These are phyloP conservation scores for Campoletis raptor DNA, from an alignment of 2,888 invertebrate genomes.

Conservation along the genomic window DNA sequence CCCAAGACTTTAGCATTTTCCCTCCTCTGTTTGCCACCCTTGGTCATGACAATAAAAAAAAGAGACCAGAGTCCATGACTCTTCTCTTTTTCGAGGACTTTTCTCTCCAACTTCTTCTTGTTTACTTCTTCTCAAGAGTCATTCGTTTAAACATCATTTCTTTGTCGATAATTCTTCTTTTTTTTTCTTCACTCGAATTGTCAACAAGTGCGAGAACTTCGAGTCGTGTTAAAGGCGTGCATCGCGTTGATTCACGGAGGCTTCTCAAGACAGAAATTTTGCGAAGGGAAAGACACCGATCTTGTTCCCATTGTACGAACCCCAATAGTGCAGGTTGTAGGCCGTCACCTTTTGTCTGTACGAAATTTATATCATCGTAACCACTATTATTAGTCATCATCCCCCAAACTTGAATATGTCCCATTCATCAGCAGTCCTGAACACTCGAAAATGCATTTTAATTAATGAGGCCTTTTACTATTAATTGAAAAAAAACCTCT, in stretches of 20 bases:
- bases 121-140: constrained; percentile 67
- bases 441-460: neutral
- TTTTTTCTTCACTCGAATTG: constrained; percentile 10
- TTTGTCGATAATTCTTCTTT: neutral
- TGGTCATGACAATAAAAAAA: constrained; percentile 2
- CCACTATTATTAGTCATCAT: neutral
- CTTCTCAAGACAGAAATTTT: constrained; percentile 73
- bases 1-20: constrained; percentile 37
- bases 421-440: neutral
- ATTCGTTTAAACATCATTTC: constrained; percentile 34
- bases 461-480: neutral
- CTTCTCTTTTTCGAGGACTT: constrained; percentile 50
- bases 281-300: constrained; percentile 68
- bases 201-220: neutral
- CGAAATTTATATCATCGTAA: neutral
- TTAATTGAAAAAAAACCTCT: neutral
- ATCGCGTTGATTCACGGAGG: constrained; percentile 46
- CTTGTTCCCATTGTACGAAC: constrained; percentile 69
- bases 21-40: constrained; percentile 14
- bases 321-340: constrained; percentile 55
- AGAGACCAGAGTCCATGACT: constrained; percentile 66
- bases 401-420: neutral
- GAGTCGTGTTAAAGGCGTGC: neutral
- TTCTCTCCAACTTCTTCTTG: constrained; percentile 71
- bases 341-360: neutral